Base-by-base conservation (phyloP, 2,797 vertebrate genomes). In the Sebastes melanostomus region DNA sequence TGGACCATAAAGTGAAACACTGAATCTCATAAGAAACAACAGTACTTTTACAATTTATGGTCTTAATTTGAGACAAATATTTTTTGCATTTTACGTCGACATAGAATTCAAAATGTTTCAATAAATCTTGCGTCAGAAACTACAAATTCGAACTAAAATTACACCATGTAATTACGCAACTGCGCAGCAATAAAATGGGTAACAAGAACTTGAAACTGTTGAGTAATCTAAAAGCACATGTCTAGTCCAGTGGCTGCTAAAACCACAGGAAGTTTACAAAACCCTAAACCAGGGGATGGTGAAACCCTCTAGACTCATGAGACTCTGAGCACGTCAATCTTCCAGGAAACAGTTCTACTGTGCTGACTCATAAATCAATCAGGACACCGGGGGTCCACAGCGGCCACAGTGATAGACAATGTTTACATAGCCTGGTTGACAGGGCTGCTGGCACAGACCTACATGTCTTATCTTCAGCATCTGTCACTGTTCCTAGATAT, bases 321-420 rank as follows among this genome's bases (percentile, higher is more conserved):
- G 6, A 20, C 13, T 32, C 27, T 32, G 60, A 77, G n/a, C 8
- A 1, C 29, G 29, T 66, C 75, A 74, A 22, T 80, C 68, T 63
- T 76, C 75, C 52, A 79, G 78, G 71, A 86, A 80, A 74, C 61
- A 36, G 80, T 29, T 78, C 30, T 36, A 66, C 46, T 65, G 78
- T 75, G 80, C 62, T 36, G 29, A 32, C 38, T 77, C 82, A 78
- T 84, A 87, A 88, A 91, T 91, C 90, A 80, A 63, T 50, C 59
- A 27, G n/a, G 46, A 32, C 67, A 54, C 12, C 18, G 56, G 8
- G 24, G 66, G 80, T 68, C 59, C 60, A 67, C 30, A 6, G 32
- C 27, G 55, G 58, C 54, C 59, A 72, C 14, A 73, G 52, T 60
- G 58, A 77, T 66, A 81, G 50, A 38, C 66, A 63, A 32, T 85